These are phyloP conservation scores for Apogon hyalosoma DNA, from an alignment of 2,797 vertebrate species.

Conservation along the genomic window DNA sequence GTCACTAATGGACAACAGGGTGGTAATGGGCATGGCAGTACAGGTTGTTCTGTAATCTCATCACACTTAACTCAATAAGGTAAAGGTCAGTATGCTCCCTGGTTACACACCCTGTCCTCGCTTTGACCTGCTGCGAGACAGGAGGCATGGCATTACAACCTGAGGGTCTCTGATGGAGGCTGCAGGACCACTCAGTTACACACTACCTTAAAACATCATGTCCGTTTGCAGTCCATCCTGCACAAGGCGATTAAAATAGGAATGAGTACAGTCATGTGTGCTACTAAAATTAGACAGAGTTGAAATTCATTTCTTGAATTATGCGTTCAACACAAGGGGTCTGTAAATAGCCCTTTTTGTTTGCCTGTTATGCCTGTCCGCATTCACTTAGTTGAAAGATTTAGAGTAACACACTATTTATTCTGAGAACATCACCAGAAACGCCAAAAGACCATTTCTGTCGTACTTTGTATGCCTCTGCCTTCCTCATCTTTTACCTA, in stretches of 20 bases:
- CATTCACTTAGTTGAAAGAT: conserved; percentile 20
- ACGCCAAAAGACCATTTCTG: conserved; percentile 12
- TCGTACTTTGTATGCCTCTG: conserved; percentile 15
- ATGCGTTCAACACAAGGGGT: not conserved
- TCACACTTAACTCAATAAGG: conserved; percentile 79
- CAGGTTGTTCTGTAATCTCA: conserved; percentile 79
- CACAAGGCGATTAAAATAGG: conserved; percentile 6
- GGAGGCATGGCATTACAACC: conserved; percentile 53
- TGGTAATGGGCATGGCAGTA: conserved; percentile 75
- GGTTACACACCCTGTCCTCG: conserved; percentile 67
- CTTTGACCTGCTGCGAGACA: conserved; percentile 66
- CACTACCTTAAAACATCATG: conserved; percentile 8
- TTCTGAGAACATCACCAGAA: conserved; percentile 24
- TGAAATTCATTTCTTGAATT: not conserved
- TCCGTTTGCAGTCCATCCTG: conserved; percentile 14
- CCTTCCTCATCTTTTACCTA: conserved; percentile 10
- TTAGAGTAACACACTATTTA: conserved; percentile 13
- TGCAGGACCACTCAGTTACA: conserved; percentile 30
- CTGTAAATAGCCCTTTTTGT: not conserved
- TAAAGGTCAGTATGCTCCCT: conserved; percentile 75
- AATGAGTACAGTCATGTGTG: not conserved
- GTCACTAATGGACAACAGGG: conserved; percentile 79
- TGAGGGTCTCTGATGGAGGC: conserved; percentile 30
- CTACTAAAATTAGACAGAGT: not conserved
- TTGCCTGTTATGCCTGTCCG: not conserved